Conservation (phyloP, 1,140 invertebrate species). For the Bombus soroeensis region DNA sequence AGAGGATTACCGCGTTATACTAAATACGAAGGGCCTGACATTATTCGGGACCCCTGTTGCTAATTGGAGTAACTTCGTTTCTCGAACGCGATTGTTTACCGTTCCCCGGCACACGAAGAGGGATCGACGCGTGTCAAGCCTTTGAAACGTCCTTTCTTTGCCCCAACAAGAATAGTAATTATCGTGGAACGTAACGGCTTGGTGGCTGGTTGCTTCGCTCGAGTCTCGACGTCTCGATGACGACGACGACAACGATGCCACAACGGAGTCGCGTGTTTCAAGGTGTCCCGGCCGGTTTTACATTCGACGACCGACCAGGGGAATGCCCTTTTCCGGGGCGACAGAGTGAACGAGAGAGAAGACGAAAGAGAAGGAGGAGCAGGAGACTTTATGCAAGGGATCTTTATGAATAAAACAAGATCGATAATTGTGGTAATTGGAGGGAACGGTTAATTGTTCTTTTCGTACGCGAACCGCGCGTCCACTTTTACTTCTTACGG, state of each 20-base stretch:
- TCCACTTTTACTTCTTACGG: not conserved
- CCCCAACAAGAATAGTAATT: slow-evolving; percentile 37
- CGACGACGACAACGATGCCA: not conserved
- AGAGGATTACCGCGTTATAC: slow-evolving; percentile 57
- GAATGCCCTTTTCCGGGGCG: slow-evolving; percentile 19
- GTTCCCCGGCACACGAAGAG: slow-evolving; percentile 15
- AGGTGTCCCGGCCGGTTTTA: slow-evolving; percentile 6
- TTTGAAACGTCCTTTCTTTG: slow-evolving; percentile 38
- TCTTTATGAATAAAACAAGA: slow-evolving; percentile 49
- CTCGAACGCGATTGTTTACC: slow-evolving; percentile 66
- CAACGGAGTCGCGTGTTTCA: slow-evolving; percentile 34
- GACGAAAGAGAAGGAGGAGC: rapidly evolving
- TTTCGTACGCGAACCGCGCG: not conserved
- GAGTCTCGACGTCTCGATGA: not conserved
- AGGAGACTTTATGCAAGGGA: not conserved
- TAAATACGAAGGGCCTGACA: slow-evolving; percentile 58
- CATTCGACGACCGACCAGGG: not conserved
- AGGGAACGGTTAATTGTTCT: slow-evolving; percentile 43
- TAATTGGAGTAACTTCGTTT: slow-evolving; percentile 67
- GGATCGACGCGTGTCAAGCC: slow-evolving; percentile 53
- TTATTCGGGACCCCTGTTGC: slow-evolving; percentile 60
- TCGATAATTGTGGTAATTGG: slow-evolving; percentile 36
- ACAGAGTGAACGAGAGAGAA: too few species aligned
- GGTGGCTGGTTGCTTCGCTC: not conserved
- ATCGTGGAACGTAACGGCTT: slow-evolving; percentile 18